Conservation (phyloP, 2,888 invertebrate genomes). For the Hirtodrosophila trivittata region DNA sequence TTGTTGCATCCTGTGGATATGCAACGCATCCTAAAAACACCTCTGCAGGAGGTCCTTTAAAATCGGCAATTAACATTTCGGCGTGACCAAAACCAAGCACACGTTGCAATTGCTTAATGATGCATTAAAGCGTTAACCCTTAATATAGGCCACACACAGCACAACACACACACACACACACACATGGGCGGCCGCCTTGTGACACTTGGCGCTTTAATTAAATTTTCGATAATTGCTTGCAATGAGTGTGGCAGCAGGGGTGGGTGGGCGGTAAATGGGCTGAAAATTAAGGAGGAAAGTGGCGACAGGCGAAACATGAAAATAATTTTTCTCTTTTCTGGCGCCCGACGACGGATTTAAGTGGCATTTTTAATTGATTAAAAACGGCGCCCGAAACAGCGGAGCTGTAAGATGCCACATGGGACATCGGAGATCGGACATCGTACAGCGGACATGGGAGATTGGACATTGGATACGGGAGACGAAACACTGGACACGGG, state of each 20-base stretch:
- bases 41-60: no score
- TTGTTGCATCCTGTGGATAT: no score
- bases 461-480: constrained; percentile 3
- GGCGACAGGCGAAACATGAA: constrained; percentile 49
- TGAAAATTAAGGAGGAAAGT: constrained; percentile 4
- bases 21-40: no score
- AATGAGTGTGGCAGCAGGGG: constrained; percentile 28
- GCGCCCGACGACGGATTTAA: constrained; percentile 52
- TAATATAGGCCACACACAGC: constrained; percentile 47
- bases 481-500: constrained; percentile 3
- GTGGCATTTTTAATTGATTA: constrained; percentile 76
- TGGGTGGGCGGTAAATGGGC: constrained; percentile 9
- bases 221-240: constrained; percentile 79
- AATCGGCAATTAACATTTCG: no score
- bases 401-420: neutral
- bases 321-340: constrained; percentile 43
- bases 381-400: constrained; percentile 48
- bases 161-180: constrained; percentile 14
- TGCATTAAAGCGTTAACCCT: constrained; percentile 72
- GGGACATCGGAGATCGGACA: constrained; percentile 9
- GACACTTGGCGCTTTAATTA: constrained; percentile 76
- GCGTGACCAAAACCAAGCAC: constrained; percentile 6
- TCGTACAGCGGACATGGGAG: neutral
- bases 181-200: constrained; percentile 37
- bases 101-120: constrained; percentile 57